Evolutionary conservation across 2,888 invertebrate genomes (phyloP).

Genomic region (Myathropa florea): DNA sequence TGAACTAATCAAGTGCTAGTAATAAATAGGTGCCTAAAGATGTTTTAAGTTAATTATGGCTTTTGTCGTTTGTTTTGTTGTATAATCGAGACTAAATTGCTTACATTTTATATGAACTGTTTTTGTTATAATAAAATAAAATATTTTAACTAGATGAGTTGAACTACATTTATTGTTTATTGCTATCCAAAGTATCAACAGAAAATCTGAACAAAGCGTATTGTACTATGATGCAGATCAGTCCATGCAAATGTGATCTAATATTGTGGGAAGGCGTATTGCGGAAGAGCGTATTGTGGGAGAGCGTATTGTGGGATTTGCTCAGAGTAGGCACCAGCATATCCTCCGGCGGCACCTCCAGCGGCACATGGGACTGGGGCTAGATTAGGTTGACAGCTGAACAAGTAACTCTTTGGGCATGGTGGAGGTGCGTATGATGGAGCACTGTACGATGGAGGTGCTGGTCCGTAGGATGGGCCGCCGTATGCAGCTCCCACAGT

Average conservation of each 20-base stretch:
- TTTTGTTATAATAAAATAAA: constrained; percentile 24
- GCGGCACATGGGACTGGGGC: constrained; percentile 75
- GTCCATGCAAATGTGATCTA: no score
- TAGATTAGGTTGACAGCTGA: constrained; percentile 77
- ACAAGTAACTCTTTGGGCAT: constrained; percentile 76
- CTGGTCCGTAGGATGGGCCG: constrained; percentile 72
- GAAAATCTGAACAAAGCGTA: no score
- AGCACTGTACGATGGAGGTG: constrained; percentile 31
- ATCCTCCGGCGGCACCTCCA: constrained; percentile 73
- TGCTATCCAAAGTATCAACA: not conserved
- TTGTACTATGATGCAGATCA: no score
- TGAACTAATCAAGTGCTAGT: constrained; percentile 48
- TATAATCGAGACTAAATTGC: constrained; percentile 33
- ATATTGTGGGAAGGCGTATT: not conserved
- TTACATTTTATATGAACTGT: constrained; percentile 13
- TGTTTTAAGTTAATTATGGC: constrained; percentile 27
- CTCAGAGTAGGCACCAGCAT: constrained; percentile 77
- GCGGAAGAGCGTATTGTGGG: constrained; percentile 14
- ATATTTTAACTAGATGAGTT: not conserved
- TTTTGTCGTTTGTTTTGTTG: constrained; percentile 31
- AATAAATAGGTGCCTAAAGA: constrained; percentile 59
- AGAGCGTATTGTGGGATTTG: constrained; percentile 71
- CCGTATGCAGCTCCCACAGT: constrained; percentile 41
- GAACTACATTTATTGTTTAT: not conserved
- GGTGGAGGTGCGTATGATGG: constrained; percentile 56